Evolutionary conservation across 2,797 vertebrate genomes (phyloP).

Genomic region (Acanthopagrus latus): DNA sequence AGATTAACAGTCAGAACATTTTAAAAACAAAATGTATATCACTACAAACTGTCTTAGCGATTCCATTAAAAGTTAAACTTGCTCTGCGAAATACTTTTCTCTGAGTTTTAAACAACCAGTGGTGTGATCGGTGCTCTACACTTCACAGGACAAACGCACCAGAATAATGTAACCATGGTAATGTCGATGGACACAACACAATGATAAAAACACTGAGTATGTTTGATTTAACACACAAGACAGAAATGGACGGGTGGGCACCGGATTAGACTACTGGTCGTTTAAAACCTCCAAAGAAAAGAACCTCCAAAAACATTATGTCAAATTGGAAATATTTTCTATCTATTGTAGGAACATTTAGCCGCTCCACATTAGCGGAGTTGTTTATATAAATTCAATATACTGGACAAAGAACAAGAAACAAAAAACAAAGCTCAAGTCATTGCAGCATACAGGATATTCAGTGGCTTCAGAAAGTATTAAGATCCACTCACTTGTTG

Average conservation of each 20-base stretch:
- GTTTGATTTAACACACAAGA: constrained; percentile 40
- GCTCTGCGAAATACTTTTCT: no score
- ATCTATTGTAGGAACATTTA: background rate
- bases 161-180: constrained; percentile 11
- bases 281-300: constrained; percentile 42
- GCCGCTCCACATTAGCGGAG: background rate
- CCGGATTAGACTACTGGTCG: constrained; percentile 53
- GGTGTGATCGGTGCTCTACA: constrained; percentile 64
- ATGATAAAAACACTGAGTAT: constrained; percentile 24
- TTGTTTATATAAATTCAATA: no score
- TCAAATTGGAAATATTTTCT: background rate
- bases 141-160: constrained; percentile 46
- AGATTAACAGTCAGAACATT: constrained; percentile 21
- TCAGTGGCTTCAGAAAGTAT: background rate
- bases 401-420: background rate
- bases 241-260: constrained; percentile 33
- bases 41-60: background rate
- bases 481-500: background rate
- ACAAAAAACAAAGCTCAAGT: background rate
- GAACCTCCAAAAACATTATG: background rate
- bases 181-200: constrained; percentile 25
- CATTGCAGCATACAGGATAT: background rate
- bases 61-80: no score
- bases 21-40: background rate
- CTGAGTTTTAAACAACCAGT: constrained; percentile 64